Percentiles rank a stretch among this genome's conserved stretches.
Conservation (phyloP, 2,113 vertebrate genomes). For the Tetraodon nigroviridis region DNA sequence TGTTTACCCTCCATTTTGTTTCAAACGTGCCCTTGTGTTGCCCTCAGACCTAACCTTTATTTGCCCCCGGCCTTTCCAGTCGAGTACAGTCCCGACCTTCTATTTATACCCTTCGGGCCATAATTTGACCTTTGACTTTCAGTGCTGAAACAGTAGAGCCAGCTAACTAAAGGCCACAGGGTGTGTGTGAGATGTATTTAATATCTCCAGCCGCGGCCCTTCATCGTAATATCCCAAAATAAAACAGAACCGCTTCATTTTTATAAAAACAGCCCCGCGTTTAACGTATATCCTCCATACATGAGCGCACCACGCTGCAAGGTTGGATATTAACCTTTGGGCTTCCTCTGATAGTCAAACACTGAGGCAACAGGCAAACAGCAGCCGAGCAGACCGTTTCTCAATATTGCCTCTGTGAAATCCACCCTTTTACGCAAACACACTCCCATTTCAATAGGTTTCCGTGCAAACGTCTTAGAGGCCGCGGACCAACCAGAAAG, state of each 20-base stretch:
- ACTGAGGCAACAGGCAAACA: constrained; percentile 64
- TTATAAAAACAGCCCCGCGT: background rate
- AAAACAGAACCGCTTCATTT: background rate
- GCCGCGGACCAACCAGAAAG: too few relatives aligned
- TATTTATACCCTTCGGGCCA: constrained; percentile 77
- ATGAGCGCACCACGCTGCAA: background rate
- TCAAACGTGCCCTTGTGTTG: constrained; percentile 51
- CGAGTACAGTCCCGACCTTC: constrained; percentile 64
- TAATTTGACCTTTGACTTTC: constrained; percentile 76
- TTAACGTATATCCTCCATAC: background rate
- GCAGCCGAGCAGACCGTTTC: constrained; percentile 31
- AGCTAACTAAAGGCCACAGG: constrained; percentile 78
- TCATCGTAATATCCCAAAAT: constrained; percentile 15
- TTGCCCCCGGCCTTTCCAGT: constrained; percentile 71
- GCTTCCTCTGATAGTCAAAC: constrained; percentile 47
- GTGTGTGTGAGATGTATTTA: constrained; percentile 70
- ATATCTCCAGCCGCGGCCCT: constrained; percentile 35
- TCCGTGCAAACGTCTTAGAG: background rate
- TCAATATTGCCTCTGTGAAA: constrained; percentile 24
- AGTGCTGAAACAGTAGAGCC: constrained; percentile 79
- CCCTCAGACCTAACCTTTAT: constrained; percentile 62
- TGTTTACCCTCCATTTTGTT: background rate
- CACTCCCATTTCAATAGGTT: background rate
- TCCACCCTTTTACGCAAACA: background rate
- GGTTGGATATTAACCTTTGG: constrained; percentile 56